A percentile compares a stretch with the other conserved stretches of the same genome.
These are phyloP conservation scores for Sclerodermus sp. DNA, from an alignment of 2,888 invertebrate genomes.

Conservation along the genomic window DNA sequence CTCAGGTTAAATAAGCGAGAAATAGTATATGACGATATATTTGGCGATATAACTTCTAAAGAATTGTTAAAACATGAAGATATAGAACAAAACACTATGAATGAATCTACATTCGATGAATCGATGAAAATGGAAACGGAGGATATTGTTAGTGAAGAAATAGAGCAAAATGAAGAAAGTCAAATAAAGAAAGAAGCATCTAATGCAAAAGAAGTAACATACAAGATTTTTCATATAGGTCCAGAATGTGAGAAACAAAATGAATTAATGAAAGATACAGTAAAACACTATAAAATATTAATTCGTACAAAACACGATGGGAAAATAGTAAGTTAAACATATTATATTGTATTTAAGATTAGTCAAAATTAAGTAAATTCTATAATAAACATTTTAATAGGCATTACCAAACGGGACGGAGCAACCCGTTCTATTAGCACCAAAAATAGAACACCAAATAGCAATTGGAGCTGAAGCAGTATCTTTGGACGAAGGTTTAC, in stretches of 20 bases:
- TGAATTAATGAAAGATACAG: conserved; percentile 32
- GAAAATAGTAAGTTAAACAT: conserved; percentile 26
- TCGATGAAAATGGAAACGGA: neutral
- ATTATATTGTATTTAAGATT: neutral
- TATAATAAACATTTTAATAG: conserved; percentile 16
- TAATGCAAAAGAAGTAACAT: conserved; percentile 24
- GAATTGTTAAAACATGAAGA: conserved; percentile 21
- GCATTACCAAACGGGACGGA: conserved; percentile 12
- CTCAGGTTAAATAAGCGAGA: neutral
- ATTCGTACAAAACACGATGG: conserved; percentile 40
- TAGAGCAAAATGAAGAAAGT: neutral
- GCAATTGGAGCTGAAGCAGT: conserved; percentile 39
- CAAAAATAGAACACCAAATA: conserved; percentile 41
- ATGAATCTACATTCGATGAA: neutral
- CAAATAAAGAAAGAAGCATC: no score
- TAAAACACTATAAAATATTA: conserved; percentile 36
- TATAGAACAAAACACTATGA: conserved; percentile 9
- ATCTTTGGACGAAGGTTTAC: conserved; percentile 37
- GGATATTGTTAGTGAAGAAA: neutral
- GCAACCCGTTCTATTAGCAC: conserved; percentile 27
- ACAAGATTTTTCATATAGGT: conserved; percentile 35
- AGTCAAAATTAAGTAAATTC: no score
- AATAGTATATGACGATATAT: conserved; percentile 9
- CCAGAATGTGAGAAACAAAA: conserved; percentile 23
- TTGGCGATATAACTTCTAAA: conserved; percentile 18